These are phyloP conservation scores for Acrobasis repandana DNA, from an alignment of 2,888 invertebrate species.

Conservation along the genomic window DNA sequence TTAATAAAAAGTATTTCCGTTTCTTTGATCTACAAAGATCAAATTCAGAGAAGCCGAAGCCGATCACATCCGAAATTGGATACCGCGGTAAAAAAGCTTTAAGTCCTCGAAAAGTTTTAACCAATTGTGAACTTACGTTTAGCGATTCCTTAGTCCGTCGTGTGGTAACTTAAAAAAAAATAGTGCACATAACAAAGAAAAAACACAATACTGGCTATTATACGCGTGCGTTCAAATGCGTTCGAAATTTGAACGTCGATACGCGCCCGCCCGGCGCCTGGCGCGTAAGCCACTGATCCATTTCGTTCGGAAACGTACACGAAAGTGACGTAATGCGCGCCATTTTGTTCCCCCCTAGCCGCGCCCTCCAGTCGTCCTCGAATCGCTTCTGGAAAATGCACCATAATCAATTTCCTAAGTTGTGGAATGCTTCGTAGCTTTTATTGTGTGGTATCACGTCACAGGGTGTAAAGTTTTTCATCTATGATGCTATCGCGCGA, in stretches of 20 bases:
- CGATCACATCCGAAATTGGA: slow-evolving; percentile 44
- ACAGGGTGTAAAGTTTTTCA: slow-evolving; percentile 11
- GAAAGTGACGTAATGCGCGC: slow-evolving; percentile 78
- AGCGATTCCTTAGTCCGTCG: slow-evolving; percentile 36
- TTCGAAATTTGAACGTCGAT: slow-evolving; percentile 35
- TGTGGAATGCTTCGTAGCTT: slow-evolving; percentile 51
- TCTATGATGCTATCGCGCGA: neutral
- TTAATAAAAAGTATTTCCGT: neutral
- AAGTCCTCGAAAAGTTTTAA: slow-evolving; percentile 51
- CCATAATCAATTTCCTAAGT: slow-evolving; percentile 74
- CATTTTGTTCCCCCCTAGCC: slow-evolving; percentile 61
- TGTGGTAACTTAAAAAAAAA: slow-evolving; percentile 33
- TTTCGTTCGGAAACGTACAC: slow-evolving; percentile 72
- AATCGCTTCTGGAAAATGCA: slow-evolving; percentile 70
- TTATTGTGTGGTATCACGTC: slow-evolving; percentile 43
- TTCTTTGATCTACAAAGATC: slow-evolving; percentile 29
- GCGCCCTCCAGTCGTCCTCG: slow-evolving; percentile 50
- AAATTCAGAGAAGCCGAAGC: slow-evolving; percentile 25
- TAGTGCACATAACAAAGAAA: slow-evolving; percentile 49
- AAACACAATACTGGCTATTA: slow-evolving; percentile 47
- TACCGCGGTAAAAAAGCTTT: slow-evolving; percentile 46
- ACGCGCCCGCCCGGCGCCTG: slow-evolving; percentile 47
- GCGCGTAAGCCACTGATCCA: slow-evolving; percentile 74
- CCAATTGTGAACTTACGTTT: slow-evolving; percentile 63
- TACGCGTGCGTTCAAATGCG: slow-evolving; percentile 48